These are phyloP conservation scores for Gymnothorax reevesii DNA, from an alignment of 2,797 vertebrate genomes.

Conservation along the genomic window DNA sequence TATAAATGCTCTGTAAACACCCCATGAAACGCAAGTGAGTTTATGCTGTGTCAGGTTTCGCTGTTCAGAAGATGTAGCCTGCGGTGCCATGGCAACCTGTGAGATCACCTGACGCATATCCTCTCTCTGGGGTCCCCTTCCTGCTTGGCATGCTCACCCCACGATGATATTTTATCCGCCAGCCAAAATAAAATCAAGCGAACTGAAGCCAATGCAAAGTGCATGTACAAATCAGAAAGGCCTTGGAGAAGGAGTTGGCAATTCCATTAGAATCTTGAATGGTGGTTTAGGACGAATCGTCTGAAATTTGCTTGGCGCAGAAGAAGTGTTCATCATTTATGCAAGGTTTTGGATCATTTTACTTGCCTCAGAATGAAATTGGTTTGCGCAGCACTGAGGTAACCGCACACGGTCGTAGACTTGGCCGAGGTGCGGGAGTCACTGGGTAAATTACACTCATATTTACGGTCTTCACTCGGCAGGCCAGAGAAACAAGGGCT, in stretches of 20 bases:
- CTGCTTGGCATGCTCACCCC: neutral
- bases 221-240: neutral
- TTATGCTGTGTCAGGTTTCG: neutral
- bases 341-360: neutral
- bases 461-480: neutral
- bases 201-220: neutral
- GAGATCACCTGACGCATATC: neutral
- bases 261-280: no score
- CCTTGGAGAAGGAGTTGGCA: neutral
- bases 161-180: neutral
- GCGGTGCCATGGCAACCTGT: slow-evolving; percentile 7
- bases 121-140: neutral
- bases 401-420: neutral
- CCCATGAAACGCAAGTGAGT: neutral
- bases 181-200: neutral
- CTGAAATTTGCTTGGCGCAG: neutral
- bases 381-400: neutral
- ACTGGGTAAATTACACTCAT: neutral
- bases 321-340: neutral
- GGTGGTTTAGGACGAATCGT: neutral
- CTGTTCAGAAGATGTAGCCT: neutral
- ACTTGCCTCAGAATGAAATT: neutral
- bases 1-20: neutral
- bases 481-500: neutral
- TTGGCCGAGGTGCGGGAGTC: neutral